Evolutionary conservation across 2,888 invertebrate genomes (phyloP).

Genomic region (Peribatodes rhomboidaria): DNA sequence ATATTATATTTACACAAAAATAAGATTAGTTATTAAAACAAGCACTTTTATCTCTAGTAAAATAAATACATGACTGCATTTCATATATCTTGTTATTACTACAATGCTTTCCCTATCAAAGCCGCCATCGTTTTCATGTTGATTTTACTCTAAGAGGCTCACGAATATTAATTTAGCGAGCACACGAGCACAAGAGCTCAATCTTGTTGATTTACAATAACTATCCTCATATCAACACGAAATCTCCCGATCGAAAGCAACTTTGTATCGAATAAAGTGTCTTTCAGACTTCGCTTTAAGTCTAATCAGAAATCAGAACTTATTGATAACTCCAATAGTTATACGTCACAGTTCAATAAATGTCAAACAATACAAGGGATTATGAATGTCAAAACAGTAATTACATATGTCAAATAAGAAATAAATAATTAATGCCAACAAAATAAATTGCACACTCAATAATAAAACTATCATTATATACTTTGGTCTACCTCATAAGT

Average conservation of each 20-base stretch:
- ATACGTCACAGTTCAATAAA: no score
- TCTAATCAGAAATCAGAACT: no score
- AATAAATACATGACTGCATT: not conserved
- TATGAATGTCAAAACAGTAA: no score
- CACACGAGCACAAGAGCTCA: slow-evolving; percentile 4
- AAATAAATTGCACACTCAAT: no score
- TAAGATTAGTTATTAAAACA: not conserved
- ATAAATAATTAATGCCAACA: no score
- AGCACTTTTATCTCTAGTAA: not conserved
- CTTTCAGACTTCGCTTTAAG: slow-evolving; percentile 1
- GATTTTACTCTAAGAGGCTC: slow-evolving; percentile 1
- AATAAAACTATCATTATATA: no score
- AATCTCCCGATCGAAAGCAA: slow-evolving; percentile 30
- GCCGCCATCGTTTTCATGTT: not conserved
- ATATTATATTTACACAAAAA: no score
- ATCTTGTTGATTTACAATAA: slow-evolving; percentile 17
- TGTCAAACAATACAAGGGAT: no score
- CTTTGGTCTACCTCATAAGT: no score
- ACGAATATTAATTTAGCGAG: slow-evolving; percentile 1
- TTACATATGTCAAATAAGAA: no score
- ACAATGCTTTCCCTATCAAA: not conserved
- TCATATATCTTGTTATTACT: no score
- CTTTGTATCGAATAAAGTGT: slow-evolving; percentile 30
- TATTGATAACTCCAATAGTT: no score
- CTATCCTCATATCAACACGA: slow-evolving; percentile 15